phyloP scores from a whole-genome alignment of 2,113 vertebrate genomes.

The Callorhinus ursinus region DNA sequence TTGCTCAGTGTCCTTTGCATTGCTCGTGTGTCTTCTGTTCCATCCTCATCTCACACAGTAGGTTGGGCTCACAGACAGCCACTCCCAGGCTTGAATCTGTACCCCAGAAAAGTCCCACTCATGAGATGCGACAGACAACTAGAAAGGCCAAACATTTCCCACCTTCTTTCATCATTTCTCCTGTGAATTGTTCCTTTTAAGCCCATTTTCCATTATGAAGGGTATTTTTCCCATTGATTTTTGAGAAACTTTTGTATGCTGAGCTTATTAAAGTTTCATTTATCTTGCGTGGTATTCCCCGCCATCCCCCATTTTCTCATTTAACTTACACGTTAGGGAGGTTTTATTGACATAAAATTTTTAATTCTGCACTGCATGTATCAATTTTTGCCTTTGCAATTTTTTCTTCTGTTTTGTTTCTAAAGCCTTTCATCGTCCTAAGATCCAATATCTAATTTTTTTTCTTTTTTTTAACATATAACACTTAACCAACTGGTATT shows the following conservation, averaged over 20 bases:
- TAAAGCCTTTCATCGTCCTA: neutral
- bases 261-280: neutral
- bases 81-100: fast-evolving
- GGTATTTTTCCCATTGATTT: neutral
- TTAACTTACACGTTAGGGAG: neutral
- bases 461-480: neutral
- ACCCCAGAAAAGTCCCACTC: neutral
- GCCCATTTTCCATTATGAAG: neutral
- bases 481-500: neutral
- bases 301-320: neutral
- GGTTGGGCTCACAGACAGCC: too few relatives aligned
- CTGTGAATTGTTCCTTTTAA: neutral
- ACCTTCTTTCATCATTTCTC: neutral
- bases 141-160: neutral
- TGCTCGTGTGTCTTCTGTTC: neutral
- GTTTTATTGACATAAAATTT: neutral
- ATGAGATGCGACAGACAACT: fast-evolving
- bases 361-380: neutral
- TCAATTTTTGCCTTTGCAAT: neutral
- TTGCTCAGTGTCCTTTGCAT: neutral
- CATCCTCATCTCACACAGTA: neutral
- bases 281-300: neutral
- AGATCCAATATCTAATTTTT: neutral
- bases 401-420: neutral
- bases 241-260: neutral